These are phyloP conservation scores for Amblyraja radiata DNA, from an alignment of 2,797 vertebrate species.

Conservation along the genomic window DNA sequence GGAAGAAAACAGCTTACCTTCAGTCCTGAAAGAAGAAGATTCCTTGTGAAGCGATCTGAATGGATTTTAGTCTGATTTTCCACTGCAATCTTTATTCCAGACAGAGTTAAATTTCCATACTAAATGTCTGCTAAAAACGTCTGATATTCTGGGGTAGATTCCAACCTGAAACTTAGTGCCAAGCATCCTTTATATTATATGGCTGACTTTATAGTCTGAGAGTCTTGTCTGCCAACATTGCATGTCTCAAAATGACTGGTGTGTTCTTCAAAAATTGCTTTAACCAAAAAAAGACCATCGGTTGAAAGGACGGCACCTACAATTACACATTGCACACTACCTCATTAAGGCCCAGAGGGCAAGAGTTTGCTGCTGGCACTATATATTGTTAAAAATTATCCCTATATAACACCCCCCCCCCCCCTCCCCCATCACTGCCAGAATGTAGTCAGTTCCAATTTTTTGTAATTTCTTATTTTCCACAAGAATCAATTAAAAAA, in stretches of 20 bases:
- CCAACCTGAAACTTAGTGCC: background rate
- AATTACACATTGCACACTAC: background rate
- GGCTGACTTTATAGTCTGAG: background rate
- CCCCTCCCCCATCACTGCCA: background rate
- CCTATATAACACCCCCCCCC: background rate
- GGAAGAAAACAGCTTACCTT: no score
- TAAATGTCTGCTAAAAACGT: background rate
- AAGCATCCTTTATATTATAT: background rate
- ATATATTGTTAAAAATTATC: background rate
- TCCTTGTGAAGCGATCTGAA: background rate
- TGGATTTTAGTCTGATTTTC: background rate
- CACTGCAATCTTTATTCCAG: background rate
- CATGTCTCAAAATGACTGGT: background rate
- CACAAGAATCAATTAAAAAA: background rate
- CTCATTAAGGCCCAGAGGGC: background rate
- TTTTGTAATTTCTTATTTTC: background rate
- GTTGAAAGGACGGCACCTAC: background rate
- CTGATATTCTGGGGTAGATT: background rate
- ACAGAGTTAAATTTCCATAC: background rate
- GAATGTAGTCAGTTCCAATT: background rate
- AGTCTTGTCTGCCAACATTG: background rate
- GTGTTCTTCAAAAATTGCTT: background rate
- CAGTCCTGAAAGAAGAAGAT: background rate
- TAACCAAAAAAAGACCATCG: background rate
- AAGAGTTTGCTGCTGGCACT: background rate